A percentile compares a stretch with the other conserved stretches of the same genome.
Evolutionary conservation across 2,888 invertebrate species (phyloP).

Genomic region (Kuschelorhynchus macadamiae): DNA sequence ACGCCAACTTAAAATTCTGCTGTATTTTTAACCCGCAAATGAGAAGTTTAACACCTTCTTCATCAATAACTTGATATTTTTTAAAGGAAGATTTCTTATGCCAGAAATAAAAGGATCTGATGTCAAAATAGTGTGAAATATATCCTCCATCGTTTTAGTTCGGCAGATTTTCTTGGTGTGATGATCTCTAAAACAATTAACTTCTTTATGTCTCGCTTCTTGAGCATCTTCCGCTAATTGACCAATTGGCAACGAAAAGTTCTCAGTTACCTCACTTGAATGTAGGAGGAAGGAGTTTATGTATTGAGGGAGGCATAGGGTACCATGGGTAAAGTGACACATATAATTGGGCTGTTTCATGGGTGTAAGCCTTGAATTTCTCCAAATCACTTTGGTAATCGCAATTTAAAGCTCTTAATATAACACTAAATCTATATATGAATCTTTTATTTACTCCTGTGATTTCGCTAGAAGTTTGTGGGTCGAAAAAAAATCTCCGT

Average conservation of each 20-base stretch:
- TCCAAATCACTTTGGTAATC: no score
- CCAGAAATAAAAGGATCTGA: conserved; percentile 4
- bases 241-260: conserved; percentile 14
- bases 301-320: conserved; percentile 4
- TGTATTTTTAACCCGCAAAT: not conserved
- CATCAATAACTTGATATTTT: not conserved
- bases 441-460: no score
- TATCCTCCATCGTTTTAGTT: conserved; percentile 8
- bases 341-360: conserved; percentile 5
- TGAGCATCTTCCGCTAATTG: no score
- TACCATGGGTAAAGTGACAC: not conserved
- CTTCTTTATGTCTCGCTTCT: no score
- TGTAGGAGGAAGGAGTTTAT: not conserved
- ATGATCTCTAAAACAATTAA: conserved; percentile 7
- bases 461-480: no score
- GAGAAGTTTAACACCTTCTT: not conserved
- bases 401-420: no score
- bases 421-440: no score
- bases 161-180: not conserved
- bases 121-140: not conserved
- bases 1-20: no score
- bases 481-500: no score
- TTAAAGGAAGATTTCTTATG: not conserved
- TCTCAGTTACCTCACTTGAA: not conserved
- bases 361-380: not conserved